Evolutionary conservation across 2,888 invertebrate species (phyloP).

Genomic region (Sturmia bella): DNA sequence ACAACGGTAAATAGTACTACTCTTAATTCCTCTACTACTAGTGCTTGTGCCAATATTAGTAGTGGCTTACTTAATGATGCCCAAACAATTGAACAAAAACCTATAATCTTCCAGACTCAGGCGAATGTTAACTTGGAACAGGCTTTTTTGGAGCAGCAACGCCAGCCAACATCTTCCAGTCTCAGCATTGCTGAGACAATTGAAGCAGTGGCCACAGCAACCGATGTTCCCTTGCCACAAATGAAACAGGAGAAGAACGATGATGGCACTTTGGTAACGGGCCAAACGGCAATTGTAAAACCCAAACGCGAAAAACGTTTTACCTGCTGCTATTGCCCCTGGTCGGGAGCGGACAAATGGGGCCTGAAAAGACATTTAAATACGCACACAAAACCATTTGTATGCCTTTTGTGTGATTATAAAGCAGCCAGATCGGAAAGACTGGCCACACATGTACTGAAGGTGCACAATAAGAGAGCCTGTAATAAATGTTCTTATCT

Average conservation of each 20-base stretch:
- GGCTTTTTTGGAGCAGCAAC: slow-evolving; percentile 80
- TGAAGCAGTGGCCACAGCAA: slow-evolving; percentile 81
- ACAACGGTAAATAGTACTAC: slow-evolving; percentile 74
- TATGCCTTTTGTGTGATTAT: slow-evolving; percentile 95
- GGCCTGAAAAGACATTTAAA: slow-evolving; percentile 95
- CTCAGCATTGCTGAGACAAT: slow-evolving; percentile 81
- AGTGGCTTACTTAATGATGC: slow-evolving; percentile 77
- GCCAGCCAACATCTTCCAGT: slow-evolving; percentile 81
- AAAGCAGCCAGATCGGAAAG: slow-evolving; percentile 96
- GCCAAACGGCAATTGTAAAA: slow-evolving; percentile 74
- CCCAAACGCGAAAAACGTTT: slow-evolving; percentile 87
- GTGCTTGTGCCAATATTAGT: slow-evolving; percentile 51
- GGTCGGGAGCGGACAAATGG: slow-evolving; percentile 97
- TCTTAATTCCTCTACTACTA: slow-evolving; percentile 41
- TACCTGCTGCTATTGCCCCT: slow-evolving; percentile 94
- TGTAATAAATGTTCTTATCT: slow-evolving; percentile 94
- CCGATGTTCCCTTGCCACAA: slow-evolving; percentile 79
- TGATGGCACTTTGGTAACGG: slow-evolving; percentile 74
- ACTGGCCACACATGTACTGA: slow-evolving; percentile 93
- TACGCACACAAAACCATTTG: slow-evolving; percentile 95
- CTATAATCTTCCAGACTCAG: slow-evolving; percentile 76
- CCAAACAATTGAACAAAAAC: slow-evolving; percentile 76
- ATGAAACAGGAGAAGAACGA: slow-evolving; percentile 81
- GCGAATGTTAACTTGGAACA: slow-evolving; percentile 78
- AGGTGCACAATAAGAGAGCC: slow-evolving; percentile 95